These are phyloP conservation scores for Congeria kusceri DNA, from an alignment of 2,888 invertebrate genomes.

Conservation along the genomic window DNA sequence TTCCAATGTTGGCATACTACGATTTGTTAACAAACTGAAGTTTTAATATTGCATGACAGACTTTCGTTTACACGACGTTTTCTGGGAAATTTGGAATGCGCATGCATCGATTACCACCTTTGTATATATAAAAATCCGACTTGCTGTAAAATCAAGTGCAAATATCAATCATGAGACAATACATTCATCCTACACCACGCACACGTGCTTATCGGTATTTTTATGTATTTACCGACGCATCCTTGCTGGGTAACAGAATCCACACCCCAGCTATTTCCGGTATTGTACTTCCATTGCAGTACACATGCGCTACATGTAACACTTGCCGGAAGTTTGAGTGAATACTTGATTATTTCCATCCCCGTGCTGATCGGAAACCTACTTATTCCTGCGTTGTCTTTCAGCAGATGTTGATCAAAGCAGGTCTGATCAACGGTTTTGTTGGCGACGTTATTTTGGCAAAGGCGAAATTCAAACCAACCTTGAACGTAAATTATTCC, in stretches of 20 bases:
- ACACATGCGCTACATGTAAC: slow-evolving; percentile 93
- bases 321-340: slow-evolving; percentile 89
- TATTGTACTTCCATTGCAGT: slow-evolving; percentile 95
- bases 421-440: slow-evolving; percentile 74
- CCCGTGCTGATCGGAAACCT: slow-evolving; percentile 36
- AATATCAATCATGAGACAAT: no score
- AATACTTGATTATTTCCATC: slow-evolving; percentile 44
- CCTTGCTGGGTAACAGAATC: slow-evolving; percentile 14
- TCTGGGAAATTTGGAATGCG: no score
- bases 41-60: no score
- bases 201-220: background rate
- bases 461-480: slow-evolving; percentile 53
- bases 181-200: no score
- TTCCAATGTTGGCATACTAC: no score
- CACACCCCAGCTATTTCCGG: slow-evolving; percentile 86
- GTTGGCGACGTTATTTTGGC: slow-evolving; percentile 35
- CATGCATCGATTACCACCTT: no score
- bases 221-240: slow-evolving; percentile 31
- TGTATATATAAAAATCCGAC: no score
- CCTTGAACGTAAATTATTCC: no score
- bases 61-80: no score
- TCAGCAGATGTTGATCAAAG: slow-evolving; percentile 69
- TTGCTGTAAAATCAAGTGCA: no score
- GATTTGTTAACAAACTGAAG: no score
- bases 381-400: slow-evolving; percentile 30